Base-by-base conservation (phyloP, 2,888 invertebrate species). In the Ophraella communa region DNA sequence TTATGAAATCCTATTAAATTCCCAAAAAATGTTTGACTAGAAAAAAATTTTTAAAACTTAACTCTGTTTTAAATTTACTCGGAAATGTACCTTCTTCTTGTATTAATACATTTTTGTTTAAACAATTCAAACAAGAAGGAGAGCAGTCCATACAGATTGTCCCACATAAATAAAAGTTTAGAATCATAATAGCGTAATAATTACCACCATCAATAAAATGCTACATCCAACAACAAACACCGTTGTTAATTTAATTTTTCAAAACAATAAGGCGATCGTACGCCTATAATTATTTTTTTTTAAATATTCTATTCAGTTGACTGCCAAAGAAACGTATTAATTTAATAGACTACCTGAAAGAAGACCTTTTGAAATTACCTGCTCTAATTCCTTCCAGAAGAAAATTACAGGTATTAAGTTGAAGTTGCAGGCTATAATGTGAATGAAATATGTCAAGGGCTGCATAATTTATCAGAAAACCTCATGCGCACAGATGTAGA, bases 371-470 rank as follows among this genome's bases (percentile, higher is more conserved):
- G 11, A 61, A 65, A 65, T 62, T 57, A 23, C 47, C 53, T 45
- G 62, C 51, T 65, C 58, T 57, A 65, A 61, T 64, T 64, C 52
- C 42, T 44, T 39, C 54, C 53, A n/a, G 47, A 52, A 57, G 53
- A 18, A 62, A 65, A 65, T 65, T 49, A 58, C 62, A 65, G 65
- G 65, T 65, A 65, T 65, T 62, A 62, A 54, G 21, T 45, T 49
- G 42, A 11, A 42, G 52, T 52, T 52, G 59, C 52, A 44, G 59
- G 52, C 21, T 39, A 24, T 60, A 60, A 60, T 44, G 42, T 52
- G 42, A 52, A 42, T 52, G 52, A 51, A 60, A 60, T 60, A 60
- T 60, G 59, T 60, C 59, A 44, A 60, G 59, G 59, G 52, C 52
- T 60, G 52, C 59, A 60, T 60, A 42, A 60, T 60, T 60, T 60